Evolutionary conservation across 2,888 invertebrate genomes (phyloP), one percentile per base, ranked within the genome.

Genomic region (Clanis bilineata): DNA sequence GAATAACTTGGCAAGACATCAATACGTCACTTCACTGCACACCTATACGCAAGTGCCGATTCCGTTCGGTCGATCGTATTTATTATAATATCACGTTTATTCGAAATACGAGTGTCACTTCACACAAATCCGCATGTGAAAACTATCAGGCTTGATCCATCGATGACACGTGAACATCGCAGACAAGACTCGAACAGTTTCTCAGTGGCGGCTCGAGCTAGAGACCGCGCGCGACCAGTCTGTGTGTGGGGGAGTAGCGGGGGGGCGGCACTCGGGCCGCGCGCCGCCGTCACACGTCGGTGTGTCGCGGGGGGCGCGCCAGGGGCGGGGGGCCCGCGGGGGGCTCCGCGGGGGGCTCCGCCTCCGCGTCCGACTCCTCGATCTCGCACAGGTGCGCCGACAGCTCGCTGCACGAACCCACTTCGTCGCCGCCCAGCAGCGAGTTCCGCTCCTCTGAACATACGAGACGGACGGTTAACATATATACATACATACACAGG

Each of bases 341-440:
- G 75, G 85, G 82, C 64, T 92, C 62, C 60, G 41, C 79, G 58
- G 81, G 80, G 75, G 85, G 82, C 64, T 92, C 91, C 79, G 87
- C 86, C 85, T 96, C 96, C 76, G 94, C 95, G 82, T 97, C 97
- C 51, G 96, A 96, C 87, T 97, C 97, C 88, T 98, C 98, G 78
- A 98, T 97, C 93, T 98, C 98, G 93, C 98, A 98, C 67, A 98
- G 93, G 83, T 96, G 95, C 58, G 96, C 95, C 58, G 98, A 98
- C 71, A 97, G 93, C 88, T 97, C 97, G 88, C 98, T 97, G 84
- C 95, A 95, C 73, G 97, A 97, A 65, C 86, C 91, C 65, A 73
- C 74, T 45, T 73, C 80, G 64, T 68, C 77, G 59, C 94, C 95
- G 66, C 95, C 96, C 69, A 96, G 93, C 72, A 96, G 90, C 51